Base-by-base conservation (phyloP, 2,113 vertebrate species). In the Eleginops maclovinus region DNA sequence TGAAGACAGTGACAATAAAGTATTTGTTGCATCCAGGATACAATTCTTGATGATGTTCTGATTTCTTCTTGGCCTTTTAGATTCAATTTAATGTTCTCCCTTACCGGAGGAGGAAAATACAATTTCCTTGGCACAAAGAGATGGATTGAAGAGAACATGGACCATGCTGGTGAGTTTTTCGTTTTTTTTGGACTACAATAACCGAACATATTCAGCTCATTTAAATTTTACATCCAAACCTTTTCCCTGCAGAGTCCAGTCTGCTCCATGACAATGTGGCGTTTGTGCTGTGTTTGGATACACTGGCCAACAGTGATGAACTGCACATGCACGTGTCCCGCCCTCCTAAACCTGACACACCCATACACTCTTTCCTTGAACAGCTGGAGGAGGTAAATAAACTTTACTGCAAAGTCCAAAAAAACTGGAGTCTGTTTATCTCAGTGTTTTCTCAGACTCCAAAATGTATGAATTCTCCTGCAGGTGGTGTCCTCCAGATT, bases 121-220 rank as follows among this genome's bases (percentile, higher is more conserved):
- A 95, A 95, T 78, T 96, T 93, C 75, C 77, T 93, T 2, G 95
- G 95, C 64, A 95, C 94, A 61, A 96, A 94, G 86, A 91, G 88
- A 21, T 95, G 93, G 95, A 86, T 96, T 36, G 94, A 95, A 56
- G 94, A 95, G 74, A 94, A 96, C 56, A 86, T 96, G 59, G 94
- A 96, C 61, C 93, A 95, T 49, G 92, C 94, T 43, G 95, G 95
- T 91, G 47, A 84, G 82, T 74, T 58, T 24, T 26, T 31, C 22
- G n/a, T n/a, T 53, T 16, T 19, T 1, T 16, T 40, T 44, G 14
- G 43, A 44, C 3, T 11, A 14, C 40, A 13, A 28, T 26, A 43
- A 19, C 1, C 56, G 16, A 55, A 31, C 5, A 64, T 7, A 5
- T 63, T 10, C 28, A 17, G 7, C 7, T 31, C 22, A 13, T 10